Conservation (phyloP, 2,113 vertebrate species). For the Riparia riparia region DNA sequence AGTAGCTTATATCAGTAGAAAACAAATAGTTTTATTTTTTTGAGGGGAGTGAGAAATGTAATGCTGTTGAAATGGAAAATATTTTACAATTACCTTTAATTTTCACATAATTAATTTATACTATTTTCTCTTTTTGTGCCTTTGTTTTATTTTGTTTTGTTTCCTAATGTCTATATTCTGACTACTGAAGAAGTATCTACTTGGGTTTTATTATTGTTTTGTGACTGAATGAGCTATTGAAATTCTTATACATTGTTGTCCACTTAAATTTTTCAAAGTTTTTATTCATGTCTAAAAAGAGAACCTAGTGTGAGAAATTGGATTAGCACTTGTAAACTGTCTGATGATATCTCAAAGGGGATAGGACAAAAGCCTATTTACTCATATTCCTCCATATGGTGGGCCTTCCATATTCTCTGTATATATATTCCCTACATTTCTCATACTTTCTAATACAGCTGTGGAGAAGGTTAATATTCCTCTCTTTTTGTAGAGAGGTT, state of each 20-base stretch:
- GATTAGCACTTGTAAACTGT: not conserved
- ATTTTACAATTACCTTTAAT: not conserved
- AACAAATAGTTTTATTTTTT: not conserved
- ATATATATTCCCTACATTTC: not conserved
- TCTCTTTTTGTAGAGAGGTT: not conserved
- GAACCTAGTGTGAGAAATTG: not conserved
- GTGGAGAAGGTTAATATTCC: not conserved
- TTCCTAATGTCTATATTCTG: not conserved
- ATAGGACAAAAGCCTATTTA: not conserved
- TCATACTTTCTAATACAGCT: not conserved
- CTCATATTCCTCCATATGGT: not conserved
- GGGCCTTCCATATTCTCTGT: not conserved
- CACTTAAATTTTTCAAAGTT: not conserved
- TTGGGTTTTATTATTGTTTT: not conserved
- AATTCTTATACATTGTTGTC: not conserved
- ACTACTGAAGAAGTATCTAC: not conserved
- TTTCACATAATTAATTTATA: not conserved
- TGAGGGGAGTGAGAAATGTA: not conserved
- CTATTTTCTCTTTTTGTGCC: fast-evolving
- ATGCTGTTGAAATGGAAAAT: not conserved
- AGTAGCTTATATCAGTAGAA: not conserved
- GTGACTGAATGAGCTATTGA: not conserved
- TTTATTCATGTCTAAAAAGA: not conserved
- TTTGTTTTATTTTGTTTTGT: not conserved
- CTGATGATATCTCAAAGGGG: not conserved